Conservation (phyloP, 2,797 vertebrate genomes). For the Octomys mimax region DNA sequence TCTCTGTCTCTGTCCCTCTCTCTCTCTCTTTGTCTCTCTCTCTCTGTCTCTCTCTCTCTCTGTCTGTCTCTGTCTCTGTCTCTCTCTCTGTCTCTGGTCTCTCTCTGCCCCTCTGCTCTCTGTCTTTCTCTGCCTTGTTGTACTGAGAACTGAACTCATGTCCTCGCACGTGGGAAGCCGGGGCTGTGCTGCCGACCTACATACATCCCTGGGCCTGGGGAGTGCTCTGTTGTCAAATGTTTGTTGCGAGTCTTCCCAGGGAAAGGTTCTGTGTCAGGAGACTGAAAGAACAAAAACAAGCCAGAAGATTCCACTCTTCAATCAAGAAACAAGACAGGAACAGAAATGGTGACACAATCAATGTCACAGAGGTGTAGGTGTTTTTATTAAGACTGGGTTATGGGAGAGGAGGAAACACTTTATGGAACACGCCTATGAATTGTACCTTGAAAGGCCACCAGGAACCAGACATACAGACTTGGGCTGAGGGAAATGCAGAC, state of each 20-base stretch:
- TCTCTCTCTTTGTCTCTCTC: too few species aligned
- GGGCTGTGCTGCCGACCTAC: too few species aligned
- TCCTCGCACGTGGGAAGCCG: too few species aligned
- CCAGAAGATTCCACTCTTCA: neutral
- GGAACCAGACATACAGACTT: neutral
- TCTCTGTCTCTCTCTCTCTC: too few species aligned
- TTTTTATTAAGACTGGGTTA: neutral
- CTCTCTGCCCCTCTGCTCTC: too few species aligned
- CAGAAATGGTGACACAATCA: neutral
- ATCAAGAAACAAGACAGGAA: neutral
- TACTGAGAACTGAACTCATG: too few species aligned
- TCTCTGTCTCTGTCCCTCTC: too few species aligned
- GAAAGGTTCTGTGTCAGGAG: neutral
- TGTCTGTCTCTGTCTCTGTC: too few species aligned
- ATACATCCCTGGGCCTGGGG: too few species aligned
- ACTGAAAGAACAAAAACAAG: neutral
- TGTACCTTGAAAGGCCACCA: neutral
- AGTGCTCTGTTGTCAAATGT: neutral
- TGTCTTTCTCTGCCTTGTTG: too few species aligned
- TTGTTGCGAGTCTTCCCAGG: neutral
- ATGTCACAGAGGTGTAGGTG: neutral
- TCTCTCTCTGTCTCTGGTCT: too few species aligned
- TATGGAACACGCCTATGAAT: neutral
- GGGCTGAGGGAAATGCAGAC: neutral
- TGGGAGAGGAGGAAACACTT: neutral